Evolutionary conservation across 2,888 invertebrate genomes (phyloP), one percentile per base, ranked within the genome.

Genomic region (Cantharis lateralis): DNA sequence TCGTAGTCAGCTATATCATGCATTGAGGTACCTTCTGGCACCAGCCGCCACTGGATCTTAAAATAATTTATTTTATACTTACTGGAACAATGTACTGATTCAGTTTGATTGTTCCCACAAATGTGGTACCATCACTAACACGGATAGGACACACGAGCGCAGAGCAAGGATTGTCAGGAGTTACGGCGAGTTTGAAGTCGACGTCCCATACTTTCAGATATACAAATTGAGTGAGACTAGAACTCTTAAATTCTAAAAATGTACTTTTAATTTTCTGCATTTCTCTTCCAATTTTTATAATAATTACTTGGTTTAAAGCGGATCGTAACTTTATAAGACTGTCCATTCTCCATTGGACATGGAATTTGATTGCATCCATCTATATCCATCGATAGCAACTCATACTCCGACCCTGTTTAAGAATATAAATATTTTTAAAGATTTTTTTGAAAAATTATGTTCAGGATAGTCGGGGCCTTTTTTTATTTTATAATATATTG

Each of bases 221-320:
- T 7, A 80, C 80, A 11, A 64, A 18, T 63, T 81, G 80, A 0
- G 63, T 61, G 15, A 80, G 68, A 71, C 69, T 16, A 20, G 72
- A 68, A 70, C 78, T 80, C 20, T 26, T 69, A 68, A 62, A 71
- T 13, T 70, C 80, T 80, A 28, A 16, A 78, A 32, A 32, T 66
- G n/a, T 10, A 20, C 18, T 13, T 15, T 32, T 10, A 66, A 32
- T 48, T 66, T 28, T 15, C 7, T 15, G 15, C 5, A 11, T 26
- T 71, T 15, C 61, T 24, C 11, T 10, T 48, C 72, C 16, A 48
- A 20, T 20, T 15, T 32, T 62, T 10, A n/a, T 2, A 15, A 16
- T 15, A 78, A 80, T 80, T 82, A 82, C 83, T 80, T 72, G 82
- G 76, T 62, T 69, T 71, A 20, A 82, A 63, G 9, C 62, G 78